Evolutionary conservation across 2,888 invertebrate species (phyloP).

Genomic region (Euplexia lucipara): DNA sequence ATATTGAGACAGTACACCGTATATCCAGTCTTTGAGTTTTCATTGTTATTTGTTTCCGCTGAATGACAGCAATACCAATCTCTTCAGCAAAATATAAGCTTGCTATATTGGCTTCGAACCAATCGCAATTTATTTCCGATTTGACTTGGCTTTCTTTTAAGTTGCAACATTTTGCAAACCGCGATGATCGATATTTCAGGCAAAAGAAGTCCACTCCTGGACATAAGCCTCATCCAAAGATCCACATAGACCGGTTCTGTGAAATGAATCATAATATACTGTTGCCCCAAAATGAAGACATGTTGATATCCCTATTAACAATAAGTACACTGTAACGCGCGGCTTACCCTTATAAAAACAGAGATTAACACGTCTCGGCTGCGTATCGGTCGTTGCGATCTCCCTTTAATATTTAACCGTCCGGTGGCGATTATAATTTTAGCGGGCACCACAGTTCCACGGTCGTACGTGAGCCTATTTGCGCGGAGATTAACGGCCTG

Average conservation of each 20-base stretch:
- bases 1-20: too few species aligned
- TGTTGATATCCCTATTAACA: conserved; percentile 58
- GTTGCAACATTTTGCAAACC: neutral
- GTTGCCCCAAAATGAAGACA: conserved; percentile 37
- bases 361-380: conserved; percentile 70
- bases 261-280: too few species aligned
- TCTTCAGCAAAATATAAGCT: conserved; percentile 15
- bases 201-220: too few species aligned
- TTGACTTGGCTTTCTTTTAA: conserved; percentile 1
- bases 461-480: conserved; percentile 83
- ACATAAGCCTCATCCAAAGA: too few species aligned
- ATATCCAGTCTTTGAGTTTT: conserved; percentile 6
- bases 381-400: conserved; percentile 65
- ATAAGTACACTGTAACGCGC: conserved; percentile 41
- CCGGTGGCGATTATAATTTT: conserved; percentile 73
- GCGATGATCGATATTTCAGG: too few species aligned
- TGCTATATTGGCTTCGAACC: conserved; percentile 27
- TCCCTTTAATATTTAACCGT: conserved; percentile 71
- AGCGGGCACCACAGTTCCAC: conserved; percentile 65
- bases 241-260: too few species aligned
- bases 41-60: conserved; percentile 40
- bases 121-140: conserved; percentile 23
- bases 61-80: conserved; percentile 1
- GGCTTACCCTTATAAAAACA: conserved; percentile 64
- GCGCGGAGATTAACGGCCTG: conserved; percentile 82